Conservation (phyloP, 2,113 vertebrate genomes). For the Nasalis larvatus region DNA sequence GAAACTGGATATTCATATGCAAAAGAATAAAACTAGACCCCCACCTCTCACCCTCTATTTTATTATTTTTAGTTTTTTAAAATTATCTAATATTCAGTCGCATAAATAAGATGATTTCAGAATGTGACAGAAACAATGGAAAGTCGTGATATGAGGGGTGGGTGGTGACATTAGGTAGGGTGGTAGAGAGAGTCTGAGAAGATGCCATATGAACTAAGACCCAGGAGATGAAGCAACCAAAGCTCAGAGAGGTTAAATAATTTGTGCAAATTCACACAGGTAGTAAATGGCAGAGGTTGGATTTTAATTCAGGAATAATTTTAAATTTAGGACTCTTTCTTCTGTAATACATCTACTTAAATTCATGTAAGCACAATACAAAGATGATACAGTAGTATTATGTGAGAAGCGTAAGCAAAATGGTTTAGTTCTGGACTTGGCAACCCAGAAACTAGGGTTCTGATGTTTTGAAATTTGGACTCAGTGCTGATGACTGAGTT, state of each 20-base stretch:
- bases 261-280: not conserved
- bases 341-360: not conserved
- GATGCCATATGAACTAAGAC: not conserved
- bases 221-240: not conserved
- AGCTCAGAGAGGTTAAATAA: not conserved
- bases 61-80: not conserved
- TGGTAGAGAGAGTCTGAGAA: not conserved
- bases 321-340: not conserved
- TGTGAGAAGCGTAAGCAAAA: not conserved
- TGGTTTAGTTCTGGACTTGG: not conserved
- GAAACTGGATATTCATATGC: not conserved
- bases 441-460: not conserved
- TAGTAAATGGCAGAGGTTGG: not conserved
- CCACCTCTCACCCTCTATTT: not conserved
- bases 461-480: conserved; percentile 64
- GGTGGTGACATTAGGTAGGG: not conserved
- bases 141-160: not conserved
- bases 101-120: conserved; percentile 2
- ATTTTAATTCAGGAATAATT: conserved; percentile 9
- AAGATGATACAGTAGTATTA: not conserved
- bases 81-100: conserved; percentile 5
- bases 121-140: not conserved
- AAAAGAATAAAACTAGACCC: not conserved
- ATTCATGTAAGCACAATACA: not conserved
- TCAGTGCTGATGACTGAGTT: conserved; percentile 55